Percentiles rank a stretch among this genome's conserved stretches.
Conservation (phyloP, 2,113 vertebrate genomes). For the Cololabis saira region DNA sequence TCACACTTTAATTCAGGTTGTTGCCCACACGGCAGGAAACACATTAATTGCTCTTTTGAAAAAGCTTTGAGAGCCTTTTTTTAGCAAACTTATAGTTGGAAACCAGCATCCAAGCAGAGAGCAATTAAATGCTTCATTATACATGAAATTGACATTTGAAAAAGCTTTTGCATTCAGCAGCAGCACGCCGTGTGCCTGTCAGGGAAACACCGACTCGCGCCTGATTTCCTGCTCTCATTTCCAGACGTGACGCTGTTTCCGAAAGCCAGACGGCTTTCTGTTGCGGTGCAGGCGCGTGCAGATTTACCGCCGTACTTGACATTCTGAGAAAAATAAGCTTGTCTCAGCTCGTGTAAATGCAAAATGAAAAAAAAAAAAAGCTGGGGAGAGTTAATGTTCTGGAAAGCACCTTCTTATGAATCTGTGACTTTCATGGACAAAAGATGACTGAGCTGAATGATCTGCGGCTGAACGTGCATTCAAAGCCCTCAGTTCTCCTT, state of each 20-base stretch:
- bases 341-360: background rate
- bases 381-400: background rate
- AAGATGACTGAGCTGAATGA: too few relatives aligned
- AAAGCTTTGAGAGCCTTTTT: conserved; percentile 30
- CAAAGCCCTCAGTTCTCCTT: too few relatives aligned
- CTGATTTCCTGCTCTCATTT: conserved; percentile 52
- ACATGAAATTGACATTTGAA: conserved; percentile 57
- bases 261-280: conserved; percentile 10
- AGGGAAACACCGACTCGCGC: conserved; percentile 27
- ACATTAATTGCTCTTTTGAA: conserved; percentile 48
- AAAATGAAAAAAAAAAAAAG: too few relatives aligned
- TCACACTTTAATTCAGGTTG: too few relatives aligned
- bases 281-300: conserved; percentile 15
- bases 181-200: conserved; percentile 33
- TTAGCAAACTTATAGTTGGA: conserved; percentile 28
- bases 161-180: conserved; percentile 36
- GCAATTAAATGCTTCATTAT: conserved; percentile 57
- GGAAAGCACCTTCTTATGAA: conserved; percentile 26
- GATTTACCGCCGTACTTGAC: conserved; percentile 8
- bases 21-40: conserved; percentile 13
- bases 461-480: too few relatives aligned
- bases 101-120: conserved; percentile 20
- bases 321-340: conserved; percentile 12
- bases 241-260: background rate
- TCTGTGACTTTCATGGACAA: conserved; percentile 17